These are phyloP conservation scores for Sphinx pinastri DNA, from an alignment of 2,888 invertebrate genomes.

Conservation along the genomic window DNA sequence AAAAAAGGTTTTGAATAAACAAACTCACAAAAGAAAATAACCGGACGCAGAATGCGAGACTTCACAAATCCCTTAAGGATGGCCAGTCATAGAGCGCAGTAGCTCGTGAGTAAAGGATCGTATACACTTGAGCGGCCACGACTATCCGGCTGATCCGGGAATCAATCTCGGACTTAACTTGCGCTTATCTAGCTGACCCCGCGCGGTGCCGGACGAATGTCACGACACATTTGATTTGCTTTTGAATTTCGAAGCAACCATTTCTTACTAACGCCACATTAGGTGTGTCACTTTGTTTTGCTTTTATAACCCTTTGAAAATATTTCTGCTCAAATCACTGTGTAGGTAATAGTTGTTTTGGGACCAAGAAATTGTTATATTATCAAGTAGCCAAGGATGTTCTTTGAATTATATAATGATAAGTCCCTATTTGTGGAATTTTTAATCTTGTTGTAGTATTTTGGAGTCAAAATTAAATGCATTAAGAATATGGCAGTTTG, in stretches of 20 bases:
- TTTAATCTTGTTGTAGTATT: too few species aligned
- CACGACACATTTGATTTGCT: slow-evolving; percentile 69
- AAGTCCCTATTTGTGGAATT: too few species aligned
- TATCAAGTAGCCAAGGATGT: too few species aligned
- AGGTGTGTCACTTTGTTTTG: slow-evolving; percentile 31
- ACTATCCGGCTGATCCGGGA: slow-evolving; percentile 74
- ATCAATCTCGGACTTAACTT: slow-evolving; percentile 78
- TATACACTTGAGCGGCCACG: slow-evolving; percentile 67
- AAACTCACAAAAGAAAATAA: slow-evolving; percentile 27
- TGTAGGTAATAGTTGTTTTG: background rate
- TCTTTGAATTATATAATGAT: too few species aligned
- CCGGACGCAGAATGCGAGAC: slow-evolving; percentile 34
- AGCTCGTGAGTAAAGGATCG: slow-evolving; percentile 77
- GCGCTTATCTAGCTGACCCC: slow-evolving; percentile 78
- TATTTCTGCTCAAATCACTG: background rate
- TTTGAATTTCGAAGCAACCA: slow-evolving; percentile 53
- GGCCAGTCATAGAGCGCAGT: slow-evolving; percentile 64
- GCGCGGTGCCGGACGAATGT: slow-evolving; percentile 62
- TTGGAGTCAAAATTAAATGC: too few species aligned
- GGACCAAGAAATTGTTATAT: too few species aligned
- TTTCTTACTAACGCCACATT: slow-evolving; percentile 29
- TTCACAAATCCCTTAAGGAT: slow-evolving; percentile 61
- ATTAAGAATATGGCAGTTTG: too few species aligned
- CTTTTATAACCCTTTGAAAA: slow-evolving; percentile 2
- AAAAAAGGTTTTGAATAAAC: slow-evolving; percentile 20